phyloP scores from a whole-genome alignment of 92 coral and sea anemone species.

The Porites rus region DNA sequence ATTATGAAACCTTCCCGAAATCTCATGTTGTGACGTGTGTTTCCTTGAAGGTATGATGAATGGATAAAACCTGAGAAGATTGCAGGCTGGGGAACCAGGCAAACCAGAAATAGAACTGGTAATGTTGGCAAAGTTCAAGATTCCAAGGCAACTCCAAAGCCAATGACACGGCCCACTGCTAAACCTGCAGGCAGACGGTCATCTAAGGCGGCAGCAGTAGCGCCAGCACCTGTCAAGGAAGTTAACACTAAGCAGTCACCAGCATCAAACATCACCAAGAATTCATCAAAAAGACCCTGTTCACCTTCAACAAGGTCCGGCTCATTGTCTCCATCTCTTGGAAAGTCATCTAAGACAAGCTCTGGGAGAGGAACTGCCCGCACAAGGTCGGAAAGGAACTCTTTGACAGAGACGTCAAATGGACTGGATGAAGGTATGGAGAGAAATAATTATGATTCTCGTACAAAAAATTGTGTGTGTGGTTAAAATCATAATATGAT shows the following conservation, averaged over 20 bases:
- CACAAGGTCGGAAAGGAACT: slow-evolving; percentile 86
- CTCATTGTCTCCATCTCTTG: slow-evolving; percentile 67
- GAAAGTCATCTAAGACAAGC: slow-evolving; percentile 63
- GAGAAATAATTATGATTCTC: no score
- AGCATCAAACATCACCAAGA: slow-evolving; percentile 69
- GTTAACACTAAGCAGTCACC: slow-evolving; percentile 21
- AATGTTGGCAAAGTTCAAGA: slow-evolving; percentile 55
- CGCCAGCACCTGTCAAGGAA: slow-evolving; percentile 62
- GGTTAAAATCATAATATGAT: not conserved
- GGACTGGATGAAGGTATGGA: slow-evolving; percentile 77
- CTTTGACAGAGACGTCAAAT: slow-evolving; percentile 72
- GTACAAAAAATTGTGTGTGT: not conserved
- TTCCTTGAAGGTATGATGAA: slow-evolving; percentile 84
- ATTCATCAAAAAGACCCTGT: slow-evolving; percentile 59
- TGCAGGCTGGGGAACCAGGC: slow-evolving; percentile 80
- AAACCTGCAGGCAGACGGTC: slow-evolving; percentile 69
- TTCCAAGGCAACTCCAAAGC: slow-evolving; percentile 78
- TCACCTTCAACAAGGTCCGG: slow-evolving; percentile 51
- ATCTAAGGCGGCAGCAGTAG: slow-evolving; percentile 60
- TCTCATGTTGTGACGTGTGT: not conserved
- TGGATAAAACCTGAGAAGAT: slow-evolving; percentile 97
- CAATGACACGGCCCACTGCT: slow-evolving; percentile 70
- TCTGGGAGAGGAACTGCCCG: slow-evolving; percentile 62
- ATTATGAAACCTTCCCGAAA: no score
- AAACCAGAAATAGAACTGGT: slow-evolving; percentile 79